Percentiles rank a stretch among this genome's conserved stretches.
phyloP scores from a whole-genome alignment of 2,888 invertebrate species.

The Sympetrum striolatum region DNA sequence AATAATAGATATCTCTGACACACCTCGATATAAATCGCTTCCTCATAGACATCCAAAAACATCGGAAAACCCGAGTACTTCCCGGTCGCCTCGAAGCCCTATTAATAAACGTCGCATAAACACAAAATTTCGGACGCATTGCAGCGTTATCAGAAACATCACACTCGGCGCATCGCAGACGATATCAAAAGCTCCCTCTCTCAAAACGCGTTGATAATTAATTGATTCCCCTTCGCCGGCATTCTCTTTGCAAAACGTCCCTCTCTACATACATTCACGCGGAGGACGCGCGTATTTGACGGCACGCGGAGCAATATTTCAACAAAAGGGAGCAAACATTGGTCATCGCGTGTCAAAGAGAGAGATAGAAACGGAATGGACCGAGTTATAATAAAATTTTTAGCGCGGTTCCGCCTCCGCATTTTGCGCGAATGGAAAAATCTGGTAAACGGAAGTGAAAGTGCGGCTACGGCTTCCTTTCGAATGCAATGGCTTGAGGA shows the following conservation, averaged over 20 bases:
- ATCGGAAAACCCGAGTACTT: background rate
- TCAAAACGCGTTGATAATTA: conserved; percentile 28
- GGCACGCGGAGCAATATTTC: background rate
- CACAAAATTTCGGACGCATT: conserved; percentile 24
- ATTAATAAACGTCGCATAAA: background rate
- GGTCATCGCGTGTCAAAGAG: background rate
- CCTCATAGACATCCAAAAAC: background rate
- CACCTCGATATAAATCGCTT: background rate
- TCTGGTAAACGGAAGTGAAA: background rate
- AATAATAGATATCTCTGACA: too few species aligned
- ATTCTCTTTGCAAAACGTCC: conserved; percentile 13
- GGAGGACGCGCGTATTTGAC: background rate
- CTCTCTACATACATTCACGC: background rate
- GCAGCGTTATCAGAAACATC: conserved; percentile 39
- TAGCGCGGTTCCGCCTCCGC: background rate
- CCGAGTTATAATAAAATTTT: background rate
- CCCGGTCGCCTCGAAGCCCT: background rate
- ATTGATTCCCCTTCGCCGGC: conserved; percentile 29
- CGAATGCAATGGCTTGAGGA: too few species aligned
- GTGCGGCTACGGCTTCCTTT: too few species aligned
- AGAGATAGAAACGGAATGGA: background rate
- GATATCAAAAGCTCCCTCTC: conserved; percentile 5
- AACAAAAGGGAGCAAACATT: conserved; percentile 1
- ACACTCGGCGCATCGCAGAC: background rate
- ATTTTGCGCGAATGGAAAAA: background rate